Evolutionary conservation across 2,113 vertebrate species (phyloP).

Genomic region (Falco punctatus): DNA sequence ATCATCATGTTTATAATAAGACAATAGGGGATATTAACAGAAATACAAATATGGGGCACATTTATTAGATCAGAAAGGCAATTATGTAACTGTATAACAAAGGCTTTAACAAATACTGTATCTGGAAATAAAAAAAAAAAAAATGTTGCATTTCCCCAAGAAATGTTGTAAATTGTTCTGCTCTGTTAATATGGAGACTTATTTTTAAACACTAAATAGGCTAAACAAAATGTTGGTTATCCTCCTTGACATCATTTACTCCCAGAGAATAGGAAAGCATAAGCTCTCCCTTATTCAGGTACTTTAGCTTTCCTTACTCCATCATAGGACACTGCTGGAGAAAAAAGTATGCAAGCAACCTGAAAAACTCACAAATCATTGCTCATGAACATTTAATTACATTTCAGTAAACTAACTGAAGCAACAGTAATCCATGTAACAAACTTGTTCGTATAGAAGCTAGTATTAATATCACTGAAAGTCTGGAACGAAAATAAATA

Average conservation of each 20-base stretch:
- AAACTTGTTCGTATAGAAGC: background rate
- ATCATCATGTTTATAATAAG: background rate
- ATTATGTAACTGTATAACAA: background rate
- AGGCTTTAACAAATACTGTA: background rate
- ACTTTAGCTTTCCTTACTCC: background rate
- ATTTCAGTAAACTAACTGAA: background rate
- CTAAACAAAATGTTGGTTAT: background rate
- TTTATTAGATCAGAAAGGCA: background rate
- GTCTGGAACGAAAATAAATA: background rate
- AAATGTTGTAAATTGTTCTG: background rate
- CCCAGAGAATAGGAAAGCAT: background rate
- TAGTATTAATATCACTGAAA: background rate
- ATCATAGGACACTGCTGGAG: background rate
- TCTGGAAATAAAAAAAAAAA: background rate
- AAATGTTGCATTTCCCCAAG: background rate
- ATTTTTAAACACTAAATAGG: background rate
- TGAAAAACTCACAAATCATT: background rate
- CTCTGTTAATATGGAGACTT: background rate
- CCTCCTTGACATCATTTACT: background rate
- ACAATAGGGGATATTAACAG: background rate
- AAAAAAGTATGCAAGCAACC: background rate
- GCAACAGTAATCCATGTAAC: background rate
- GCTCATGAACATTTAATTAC: background rate
- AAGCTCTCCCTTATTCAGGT: background rate
- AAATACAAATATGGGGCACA: background rate